Evolutionary conservation across 2,888 invertebrate genomes (phyloP).

Genomic region (Standfussiana lucernea): DNA sequence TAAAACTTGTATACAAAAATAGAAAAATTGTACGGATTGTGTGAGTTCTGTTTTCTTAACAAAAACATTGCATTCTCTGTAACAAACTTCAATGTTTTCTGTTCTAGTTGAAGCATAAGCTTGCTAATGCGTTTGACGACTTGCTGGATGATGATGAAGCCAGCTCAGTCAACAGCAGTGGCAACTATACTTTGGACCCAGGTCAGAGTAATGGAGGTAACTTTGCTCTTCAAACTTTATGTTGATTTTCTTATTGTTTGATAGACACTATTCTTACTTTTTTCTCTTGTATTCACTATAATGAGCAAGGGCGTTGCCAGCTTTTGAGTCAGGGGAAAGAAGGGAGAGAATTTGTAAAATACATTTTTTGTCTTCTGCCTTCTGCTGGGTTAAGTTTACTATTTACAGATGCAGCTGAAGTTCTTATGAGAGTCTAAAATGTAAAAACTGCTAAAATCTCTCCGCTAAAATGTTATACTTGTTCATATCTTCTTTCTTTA

Average conservation of each 20-base stretch:
- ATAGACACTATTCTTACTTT: not conserved
- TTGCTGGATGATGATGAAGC: slow-evolving; percentile 92
- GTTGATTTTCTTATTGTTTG: not conserved
- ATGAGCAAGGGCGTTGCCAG: too few species aligned
- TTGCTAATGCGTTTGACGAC: slow-evolving; percentile 93
- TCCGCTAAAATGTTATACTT: too few species aligned
- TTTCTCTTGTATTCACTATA: not conserved
- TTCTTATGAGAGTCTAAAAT: too few species aligned
- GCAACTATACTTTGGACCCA: slow-evolving; percentile 84
- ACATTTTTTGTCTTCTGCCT: too few species aligned
- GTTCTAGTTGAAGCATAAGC: slow-evolving; percentile 91
- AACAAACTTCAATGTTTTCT: slow-evolving; percentile 39
- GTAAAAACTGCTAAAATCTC: too few species aligned
- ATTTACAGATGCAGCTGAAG: too few species aligned
- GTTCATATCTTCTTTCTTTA: too few species aligned
- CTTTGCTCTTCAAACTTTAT: slow-evolving; percentile 15
- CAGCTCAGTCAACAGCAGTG: slow-evolving; percentile 91
- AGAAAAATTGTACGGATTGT: not conserved
- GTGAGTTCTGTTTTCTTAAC: not conserved
- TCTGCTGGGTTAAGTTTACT: too few species aligned
- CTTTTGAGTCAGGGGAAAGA: too few species aligned
- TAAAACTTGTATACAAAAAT: not conserved
- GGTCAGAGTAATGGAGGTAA: slow-evolving; percentile 82
- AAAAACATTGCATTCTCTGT: slow-evolving; percentile 25
- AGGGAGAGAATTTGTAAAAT: too few species aligned